Evolutionary conservation across 2,797 vertebrate genomes (phyloP).

Genomic region (Myotis findleyi): DNA sequence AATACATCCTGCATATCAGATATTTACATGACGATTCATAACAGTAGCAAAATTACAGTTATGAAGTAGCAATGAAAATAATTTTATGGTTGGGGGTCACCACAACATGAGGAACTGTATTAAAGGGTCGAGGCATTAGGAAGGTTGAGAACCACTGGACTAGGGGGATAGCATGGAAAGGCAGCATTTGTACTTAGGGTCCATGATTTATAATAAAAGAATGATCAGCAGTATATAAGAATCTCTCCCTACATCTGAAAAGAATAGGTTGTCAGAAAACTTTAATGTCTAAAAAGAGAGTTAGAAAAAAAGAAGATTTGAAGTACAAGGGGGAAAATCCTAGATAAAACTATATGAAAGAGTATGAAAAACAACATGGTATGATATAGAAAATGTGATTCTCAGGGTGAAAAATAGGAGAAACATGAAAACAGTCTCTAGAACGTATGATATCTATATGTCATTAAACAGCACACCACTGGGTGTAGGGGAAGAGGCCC

Average conservation of each 20-base stretch:
- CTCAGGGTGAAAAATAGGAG: background rate
- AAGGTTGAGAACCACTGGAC: too few species aligned
- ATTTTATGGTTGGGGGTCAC: too few species aligned
- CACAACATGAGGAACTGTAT: too few species aligned
- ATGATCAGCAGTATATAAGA: background rate
- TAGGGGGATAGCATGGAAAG: background rate
- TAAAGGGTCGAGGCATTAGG: too few species aligned
- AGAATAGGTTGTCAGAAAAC: background rate
- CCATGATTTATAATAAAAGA: background rate
- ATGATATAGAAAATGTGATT: background rate
- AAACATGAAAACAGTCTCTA: background rate
- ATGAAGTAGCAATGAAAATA: too few species aligned
- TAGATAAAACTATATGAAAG: background rate
- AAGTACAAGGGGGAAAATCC: accelerated
- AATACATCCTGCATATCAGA: too few species aligned
- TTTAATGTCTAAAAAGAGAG: background rate
- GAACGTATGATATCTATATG: background rate
- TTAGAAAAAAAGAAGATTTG: background rate
- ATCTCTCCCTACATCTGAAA: background rate
- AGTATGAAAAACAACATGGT: background rate
- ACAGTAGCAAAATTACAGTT: too few species aligned
- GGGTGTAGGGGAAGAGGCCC: too few species aligned
- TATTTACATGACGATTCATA: too few species aligned
- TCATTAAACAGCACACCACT: background rate
- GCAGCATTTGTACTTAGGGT: background rate